Conservation (phyloP, 2,888 invertebrate genomes). For the Agriopis marginaria region DNA sequence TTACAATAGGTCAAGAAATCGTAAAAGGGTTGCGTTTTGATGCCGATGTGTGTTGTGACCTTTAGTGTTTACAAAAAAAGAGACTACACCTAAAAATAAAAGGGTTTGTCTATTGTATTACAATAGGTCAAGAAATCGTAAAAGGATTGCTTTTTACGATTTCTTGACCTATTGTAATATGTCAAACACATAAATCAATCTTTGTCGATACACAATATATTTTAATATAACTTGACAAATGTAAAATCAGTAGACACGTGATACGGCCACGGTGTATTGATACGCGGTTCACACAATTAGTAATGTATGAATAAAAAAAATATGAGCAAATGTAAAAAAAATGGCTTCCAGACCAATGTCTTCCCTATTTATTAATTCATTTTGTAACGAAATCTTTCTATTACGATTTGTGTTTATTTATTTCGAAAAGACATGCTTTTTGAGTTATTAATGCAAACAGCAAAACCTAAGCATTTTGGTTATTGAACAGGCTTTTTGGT, state of each 20-base stretch:
- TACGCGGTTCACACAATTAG: background rate
- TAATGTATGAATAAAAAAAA: background rate
- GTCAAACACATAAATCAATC: too few species aligned
- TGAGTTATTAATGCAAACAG: background rate
- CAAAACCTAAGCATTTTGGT: background rate
- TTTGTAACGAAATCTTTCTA: conserved; percentile 51
- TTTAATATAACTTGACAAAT: background rate
- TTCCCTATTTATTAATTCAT: conserved; percentile 51
- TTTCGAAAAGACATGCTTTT: conserved; percentile 18
- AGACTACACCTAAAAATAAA: too few species aligned
- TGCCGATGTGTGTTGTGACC: too few species aligned
- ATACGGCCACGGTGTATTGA: background rate
- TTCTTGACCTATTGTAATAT: too few species aligned
- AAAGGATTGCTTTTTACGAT: too few species aligned
- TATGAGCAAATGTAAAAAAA: conserved; percentile 25
- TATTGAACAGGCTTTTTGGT: conserved; percentile 13
- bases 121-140: too few species aligned
- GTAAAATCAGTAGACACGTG: background rate
- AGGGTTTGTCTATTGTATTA: too few species aligned
- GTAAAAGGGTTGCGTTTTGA: too few species aligned
- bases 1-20: too few species aligned
- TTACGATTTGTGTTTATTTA: conserved; percentile 47
- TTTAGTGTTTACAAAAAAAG: too few species aligned
- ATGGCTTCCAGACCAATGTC: conserved; percentile 51
- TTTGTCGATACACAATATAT: too few species aligned